phyloP scores from a whole-genome alignment of 2,888 invertebrate genomes.

The Morpho helenor region DNA sequence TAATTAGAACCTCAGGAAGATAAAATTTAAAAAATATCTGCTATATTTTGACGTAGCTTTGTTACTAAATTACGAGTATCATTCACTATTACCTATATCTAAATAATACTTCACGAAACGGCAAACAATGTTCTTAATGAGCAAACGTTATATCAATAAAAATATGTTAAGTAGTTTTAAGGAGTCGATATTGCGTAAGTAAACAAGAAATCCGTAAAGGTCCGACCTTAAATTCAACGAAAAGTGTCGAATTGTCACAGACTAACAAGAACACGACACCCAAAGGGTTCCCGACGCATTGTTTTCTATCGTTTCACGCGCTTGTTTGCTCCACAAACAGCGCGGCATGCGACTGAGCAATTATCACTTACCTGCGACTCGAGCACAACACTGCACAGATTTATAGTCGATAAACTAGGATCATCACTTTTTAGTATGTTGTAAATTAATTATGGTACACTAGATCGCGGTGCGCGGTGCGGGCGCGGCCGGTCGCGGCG shows the following conservation, averaged over 20 bases:
- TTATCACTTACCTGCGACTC: conserved; percentile 78
- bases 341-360: conserved; percentile 65
- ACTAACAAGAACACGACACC: conserved; percentile 46
- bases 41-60: no score
- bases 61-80: no score
- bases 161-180: neutral
- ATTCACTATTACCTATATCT: no score
- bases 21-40: no score
- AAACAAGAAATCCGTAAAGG: conserved; percentile 18
- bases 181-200: conserved; percentile 4
- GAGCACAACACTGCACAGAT: conserved; percentile 74
- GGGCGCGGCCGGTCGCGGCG: conserved; percentile 63
- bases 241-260: conserved; percentile 53
- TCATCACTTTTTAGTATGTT: conserved; percentile 74
- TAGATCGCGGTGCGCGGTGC: conserved; percentile 44
- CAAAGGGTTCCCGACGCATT: conserved; percentile 54
- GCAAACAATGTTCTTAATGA: no score
- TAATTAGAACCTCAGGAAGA: no score
- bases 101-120: no score
- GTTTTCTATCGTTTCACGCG: conserved; percentile 42
- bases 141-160: no score
- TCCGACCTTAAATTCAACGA: conserved; percentile 28
- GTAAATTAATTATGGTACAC: conserved; percentile 73
- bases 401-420: conserved; percentile 75
- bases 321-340: conserved; percentile 64